A percentile compares a stretch with the other conserved stretches of the same genome.
Evolutionary conservation across 2,888 invertebrate genomes (phyloP).

Genomic region (Polietes domitor): DNA sequence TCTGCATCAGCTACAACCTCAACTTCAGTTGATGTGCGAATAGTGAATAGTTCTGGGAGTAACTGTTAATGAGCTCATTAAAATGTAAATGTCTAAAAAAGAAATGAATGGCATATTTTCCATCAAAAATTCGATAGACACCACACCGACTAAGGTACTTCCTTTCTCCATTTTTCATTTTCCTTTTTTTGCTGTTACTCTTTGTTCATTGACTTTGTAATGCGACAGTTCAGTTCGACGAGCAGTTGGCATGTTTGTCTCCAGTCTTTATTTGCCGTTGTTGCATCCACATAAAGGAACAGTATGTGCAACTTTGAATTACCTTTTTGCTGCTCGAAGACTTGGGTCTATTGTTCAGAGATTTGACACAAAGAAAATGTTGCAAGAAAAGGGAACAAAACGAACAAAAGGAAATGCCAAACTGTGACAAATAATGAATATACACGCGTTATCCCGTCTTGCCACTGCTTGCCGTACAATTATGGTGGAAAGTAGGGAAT

Average conservation of each 20-base stretch:
- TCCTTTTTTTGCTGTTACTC: no score
- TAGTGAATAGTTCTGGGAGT: conserved; percentile 43
- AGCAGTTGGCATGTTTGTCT: no score
- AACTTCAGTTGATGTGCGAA: no score
- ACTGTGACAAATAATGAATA: neutral
- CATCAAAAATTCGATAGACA: neutral
- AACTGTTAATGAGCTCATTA: conserved; percentile 72
- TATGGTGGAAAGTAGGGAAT: neutral
- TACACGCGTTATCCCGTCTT: neutral
- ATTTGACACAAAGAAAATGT: neutral
- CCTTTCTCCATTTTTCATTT: neutral
- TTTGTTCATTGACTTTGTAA: no score
- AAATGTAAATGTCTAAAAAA: conserved; percentile 67
- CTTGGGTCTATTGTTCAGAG: neutral
- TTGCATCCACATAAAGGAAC: no score
- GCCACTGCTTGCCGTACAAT: neutral
- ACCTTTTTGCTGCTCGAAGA: no score
- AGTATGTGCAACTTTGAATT: no score
- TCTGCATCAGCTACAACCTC: neutral
- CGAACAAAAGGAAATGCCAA: neutral
- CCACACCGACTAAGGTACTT: neutral
- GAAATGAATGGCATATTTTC: conserved; percentile 67
- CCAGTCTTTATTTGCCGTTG: no score
- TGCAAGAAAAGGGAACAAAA: neutral
- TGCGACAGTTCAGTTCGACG: no score